Base-by-base conservation (phyloP, 2,888 invertebrate species). In the Sisyra terminalis region DNA sequence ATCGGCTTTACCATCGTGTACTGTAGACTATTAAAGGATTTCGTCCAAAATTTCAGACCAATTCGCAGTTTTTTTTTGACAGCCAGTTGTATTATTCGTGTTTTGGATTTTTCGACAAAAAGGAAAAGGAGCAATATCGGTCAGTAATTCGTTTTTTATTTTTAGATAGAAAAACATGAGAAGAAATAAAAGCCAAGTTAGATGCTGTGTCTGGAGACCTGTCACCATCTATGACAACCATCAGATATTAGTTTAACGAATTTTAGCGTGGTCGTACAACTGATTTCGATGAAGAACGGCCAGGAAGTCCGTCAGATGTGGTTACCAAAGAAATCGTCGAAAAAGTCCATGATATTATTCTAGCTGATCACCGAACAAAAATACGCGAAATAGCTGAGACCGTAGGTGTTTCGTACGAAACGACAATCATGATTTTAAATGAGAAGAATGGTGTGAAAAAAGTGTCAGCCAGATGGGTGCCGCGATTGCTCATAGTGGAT, bases 391-490 rank as follows among this genome's bases (percentile, higher is more conserved):
- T 51, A 49, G 53, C 50, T 46, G 47, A 53, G 49, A 51, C 46
- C 32, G 50, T 51, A 48, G 50, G 47, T 49, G 51, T 53, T 39
- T 52, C 52, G 49, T 43, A 50, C 42, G 51, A 48, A 35, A 38
- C 46, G 32, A 48, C 48, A 42, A 41, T 29, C 49, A 44, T 51
- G 48, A 53, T 53, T 42, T 43, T 53, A 32, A 48, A 50, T 46
- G 49, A 52, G 46, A 40, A 46, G 43, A 53, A 52, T 47, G 49
- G 46, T 41, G 52, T 54, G 52, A 53, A 44, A 50, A 55, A 56
- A 50, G 47, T 55, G 32, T 53, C 51, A 36, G 54, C 51, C 39
- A 42, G 54, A 51, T 56, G 54, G 54, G 53, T 57, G 52, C 55
- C 55, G 48, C 55, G 51, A 48, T 53, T 55, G 46, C 52, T 52